Conservation (phyloP, 2,113 vertebrate genomes). For the Boulengeromyrus knoepffleri region DNA sequence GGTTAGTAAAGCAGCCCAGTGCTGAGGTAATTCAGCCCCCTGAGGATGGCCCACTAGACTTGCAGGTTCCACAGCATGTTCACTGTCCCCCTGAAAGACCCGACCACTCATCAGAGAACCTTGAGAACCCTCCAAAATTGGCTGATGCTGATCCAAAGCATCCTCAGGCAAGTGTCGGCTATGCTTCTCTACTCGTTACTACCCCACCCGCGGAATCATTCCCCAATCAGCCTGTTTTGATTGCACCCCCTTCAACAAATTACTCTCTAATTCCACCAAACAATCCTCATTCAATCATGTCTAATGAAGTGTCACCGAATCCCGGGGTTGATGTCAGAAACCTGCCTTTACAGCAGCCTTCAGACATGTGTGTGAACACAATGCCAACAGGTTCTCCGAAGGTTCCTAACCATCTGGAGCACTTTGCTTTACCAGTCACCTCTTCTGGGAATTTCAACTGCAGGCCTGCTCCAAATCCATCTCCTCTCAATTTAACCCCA, state of each 20-base stretch:
- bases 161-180: constrained; percentile 75
- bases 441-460: constrained; percentile 43
- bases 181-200: constrained; percentile 77
- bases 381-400: constrained; percentile 39
- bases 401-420: constrained; percentile 50
- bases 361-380: constrained; percentile 42
- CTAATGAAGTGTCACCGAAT: constrained; percentile 53
- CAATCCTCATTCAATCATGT: constrained; percentile 55
- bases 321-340: constrained; percentile 38
- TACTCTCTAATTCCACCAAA: constrained; percentile 67
- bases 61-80: constrained; percentile 38
- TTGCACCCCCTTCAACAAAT: constrained; percentile 80
- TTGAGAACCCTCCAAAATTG: constrained; percentile 89
- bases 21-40: constrained; percentile 79
- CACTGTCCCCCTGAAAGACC: constrained; percentile 27
- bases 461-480: constrained; percentile 42
- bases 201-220: constrained; percentile 70
- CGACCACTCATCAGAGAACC: constrained; percentile 73
- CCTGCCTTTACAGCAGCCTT: constrained; percentile 29
- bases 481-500: constrained; percentile 61
- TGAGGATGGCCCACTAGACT: constrained; percentile 63
- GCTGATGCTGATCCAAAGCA: constrained; percentile 65
- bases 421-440: constrained; percentile 45
- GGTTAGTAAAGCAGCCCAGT: constrained; percentile 63
- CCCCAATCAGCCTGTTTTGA: constrained; percentile 73